Evolutionary conservation across 2,797 vertebrate genomes (phyloP), one percentile per base, ranked within the genome.

Genomic region (Kryptolebias ocellatus): DNA sequence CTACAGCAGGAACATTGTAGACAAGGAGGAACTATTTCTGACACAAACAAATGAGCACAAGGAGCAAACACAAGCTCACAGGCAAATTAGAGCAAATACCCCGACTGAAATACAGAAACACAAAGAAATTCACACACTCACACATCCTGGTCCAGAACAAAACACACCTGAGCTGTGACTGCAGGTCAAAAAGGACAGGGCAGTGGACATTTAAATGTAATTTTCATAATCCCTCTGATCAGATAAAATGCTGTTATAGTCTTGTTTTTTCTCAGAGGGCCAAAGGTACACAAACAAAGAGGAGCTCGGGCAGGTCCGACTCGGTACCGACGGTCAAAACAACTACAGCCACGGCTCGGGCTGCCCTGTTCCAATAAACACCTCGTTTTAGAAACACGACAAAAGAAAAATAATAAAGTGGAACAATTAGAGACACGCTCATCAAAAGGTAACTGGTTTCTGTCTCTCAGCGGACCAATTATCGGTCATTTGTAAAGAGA

Each of bases 351-450:
- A 82, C 80, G 88, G 85, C 70, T 87, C 66, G 17, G 20, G 78
- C 79, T 88, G 79, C 76, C 83, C 79, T 54, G 78, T 87, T 87
- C 80, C 16, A 5, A 66, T 79, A 81, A 91, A 86, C 77, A 81
- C 66, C 65, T 52, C 79, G 72, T 87, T 88, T 80, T 75, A 87
- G 68, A 64, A 61, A 72, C 42, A 53, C 31, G 12, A 72, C 18
- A 55, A 69, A 84, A 71, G 78, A 66, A 74, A 63, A 83, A 85
- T 69, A 78, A 83, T 74, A 76, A 85, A 78, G 73, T 16, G 53
- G 53, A 71, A 74, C 67, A 84, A 85, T 90, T 87, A 87, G 76
- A 24, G 59, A 78, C 80, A 64, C 76, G 76, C 69, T 78, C 64
- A 57, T 47, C 62, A 49, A 31, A 76, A 76, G 20, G 20, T 75